A percentile compares a stretch with the other conserved stretches of the same genome.
These are phyloP conservation scores for Clinocottus analis DNA, from an alignment of 2,113 vertebrate genomes.

Conservation along the genomic window DNA sequence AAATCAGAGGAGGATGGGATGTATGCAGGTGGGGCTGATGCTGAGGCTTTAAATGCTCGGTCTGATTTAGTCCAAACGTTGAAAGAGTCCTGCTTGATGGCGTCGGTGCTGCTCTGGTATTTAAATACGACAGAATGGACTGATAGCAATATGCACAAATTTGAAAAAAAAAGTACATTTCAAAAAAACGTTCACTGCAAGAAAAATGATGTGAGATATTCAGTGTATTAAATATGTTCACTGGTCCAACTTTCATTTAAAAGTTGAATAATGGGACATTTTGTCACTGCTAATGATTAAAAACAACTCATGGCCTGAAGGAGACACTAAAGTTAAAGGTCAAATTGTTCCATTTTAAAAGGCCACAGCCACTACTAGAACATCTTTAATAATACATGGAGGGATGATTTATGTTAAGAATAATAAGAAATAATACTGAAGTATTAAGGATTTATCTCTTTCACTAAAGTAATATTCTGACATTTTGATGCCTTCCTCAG, in stretches of 20 bases:
- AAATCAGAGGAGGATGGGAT: neutral
- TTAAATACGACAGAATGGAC: neutral
- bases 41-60: neutral
- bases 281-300: constrained; percentile 35
- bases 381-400: constrained; percentile 33
- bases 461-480: constrained; percentile 5
- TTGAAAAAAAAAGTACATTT: neutral
- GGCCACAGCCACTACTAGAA: constrained; percentile 32
- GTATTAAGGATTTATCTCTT: constrained; percentile 11
- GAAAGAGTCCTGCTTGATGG: neutral
- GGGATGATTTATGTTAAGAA: constrained; percentile 41
- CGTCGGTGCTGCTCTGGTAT: neutral
- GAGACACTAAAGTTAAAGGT: constrained; percentile 63
- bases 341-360: constrained; percentile 64
- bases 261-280: constrained; percentile 9
- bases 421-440: constrained; percentile 7
- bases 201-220: neutral
- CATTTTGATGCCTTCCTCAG: neutral
- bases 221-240: neutral
- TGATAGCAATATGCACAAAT: neutral
- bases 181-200: neutral
- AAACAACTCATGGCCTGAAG: constrained; percentile 51
- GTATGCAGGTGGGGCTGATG: neutral
- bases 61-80: constrained; percentile 5
- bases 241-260: neutral